phyloP scores from a whole-genome alignment of 2,113 vertebrate species.

The Microcebus griseorufus region DNA sequence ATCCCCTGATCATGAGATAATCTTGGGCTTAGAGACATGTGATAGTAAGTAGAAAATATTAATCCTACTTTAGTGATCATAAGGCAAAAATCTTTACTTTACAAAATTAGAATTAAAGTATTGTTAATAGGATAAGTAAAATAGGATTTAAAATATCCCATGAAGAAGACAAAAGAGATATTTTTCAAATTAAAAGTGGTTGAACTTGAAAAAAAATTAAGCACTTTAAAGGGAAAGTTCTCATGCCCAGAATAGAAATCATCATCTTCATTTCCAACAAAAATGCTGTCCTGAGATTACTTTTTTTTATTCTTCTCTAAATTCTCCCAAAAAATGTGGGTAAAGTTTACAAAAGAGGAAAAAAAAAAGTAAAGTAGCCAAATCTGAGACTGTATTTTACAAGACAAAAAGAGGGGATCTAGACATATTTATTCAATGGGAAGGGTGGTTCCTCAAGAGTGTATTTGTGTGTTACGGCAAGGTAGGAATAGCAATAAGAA shows the following conservation, averaged over 20 bases:
- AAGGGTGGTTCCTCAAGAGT: background rate
- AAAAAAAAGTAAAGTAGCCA: background rate
- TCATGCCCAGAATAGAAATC: background rate
- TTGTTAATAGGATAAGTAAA: background rate
- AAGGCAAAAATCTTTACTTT: background rate
- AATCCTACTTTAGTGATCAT: background rate
- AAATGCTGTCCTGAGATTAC: background rate
- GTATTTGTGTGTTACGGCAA: background rate
- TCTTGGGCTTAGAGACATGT: background rate
- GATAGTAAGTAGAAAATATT: background rate
- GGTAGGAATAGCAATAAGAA: background rate
- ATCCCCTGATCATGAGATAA: background rate
- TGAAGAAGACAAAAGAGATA: background rate
- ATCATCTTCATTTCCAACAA: background rate
- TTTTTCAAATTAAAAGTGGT: background rate
- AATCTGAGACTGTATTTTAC: background rate
- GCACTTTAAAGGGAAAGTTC: background rate
- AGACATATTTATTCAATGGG: background rate
- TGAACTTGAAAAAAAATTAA: background rate
- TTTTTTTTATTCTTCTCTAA: background rate
- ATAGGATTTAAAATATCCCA: background rate
- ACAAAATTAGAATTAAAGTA: background rate
- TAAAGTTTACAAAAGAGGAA: background rate
- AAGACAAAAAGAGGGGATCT: background rate
- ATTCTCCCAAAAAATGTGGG: background rate